Conservation (phyloP, 2,888 invertebrate genomes). For the Melitaea athalia region DNA sequence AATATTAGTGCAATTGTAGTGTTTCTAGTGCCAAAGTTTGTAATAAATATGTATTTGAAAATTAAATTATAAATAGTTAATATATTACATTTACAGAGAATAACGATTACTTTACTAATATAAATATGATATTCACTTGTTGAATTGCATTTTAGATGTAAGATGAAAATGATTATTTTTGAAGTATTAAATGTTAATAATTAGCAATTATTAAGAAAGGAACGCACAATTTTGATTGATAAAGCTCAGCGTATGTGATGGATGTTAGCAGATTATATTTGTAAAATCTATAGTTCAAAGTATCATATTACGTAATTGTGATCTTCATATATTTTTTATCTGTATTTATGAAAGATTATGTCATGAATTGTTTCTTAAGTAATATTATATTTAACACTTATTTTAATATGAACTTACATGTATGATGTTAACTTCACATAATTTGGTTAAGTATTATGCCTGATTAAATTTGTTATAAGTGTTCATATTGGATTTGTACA, state of each 20-base stretch:
- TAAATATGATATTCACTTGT: conserved; percentile 26
- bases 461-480: too few species aligned
- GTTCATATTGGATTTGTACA: too few species aligned
- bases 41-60: conserved; percentile 7
- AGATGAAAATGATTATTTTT: conserved; percentile 3
- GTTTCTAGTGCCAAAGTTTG: conserved; percentile 26
- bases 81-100: neutral
- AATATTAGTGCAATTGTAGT: conserved; percentile 11
- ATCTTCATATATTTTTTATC: too few species aligned
- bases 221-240: conserved; percentile 31
- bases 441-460: too few species aligned
- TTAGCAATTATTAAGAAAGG: neutral
- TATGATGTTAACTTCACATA: too few species aligned
- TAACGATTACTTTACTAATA: conserved; percentile 3
- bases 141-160: conserved; percentile 31
- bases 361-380: too few species aligned
- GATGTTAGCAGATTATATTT: neutral
- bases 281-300: neutral
- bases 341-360: too few species aligned
- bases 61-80: conserved; percentile 10
- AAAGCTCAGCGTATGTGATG: neutral
- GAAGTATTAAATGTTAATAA: conserved; percentile 18
- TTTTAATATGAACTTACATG: too few species aligned
- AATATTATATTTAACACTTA: too few species aligned
- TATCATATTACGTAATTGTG: too few species aligned